Conservation (phyloP, 2,888 invertebrate species). For the Leucania comma region DNA sequence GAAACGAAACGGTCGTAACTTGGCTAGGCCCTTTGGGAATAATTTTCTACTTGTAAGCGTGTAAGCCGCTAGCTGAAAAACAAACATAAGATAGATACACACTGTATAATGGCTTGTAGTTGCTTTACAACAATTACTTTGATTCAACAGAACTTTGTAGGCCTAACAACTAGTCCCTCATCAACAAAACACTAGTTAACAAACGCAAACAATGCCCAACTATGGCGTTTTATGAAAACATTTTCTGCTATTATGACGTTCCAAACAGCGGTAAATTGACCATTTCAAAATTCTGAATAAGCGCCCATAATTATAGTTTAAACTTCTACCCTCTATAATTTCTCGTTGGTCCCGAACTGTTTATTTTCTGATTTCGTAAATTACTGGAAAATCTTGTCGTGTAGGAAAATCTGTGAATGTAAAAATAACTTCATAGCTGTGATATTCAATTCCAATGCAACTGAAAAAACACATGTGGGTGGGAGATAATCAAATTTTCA, state of each 20-base stretch:
- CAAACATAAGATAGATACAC: not conserved
- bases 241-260: slow-evolving; percentile 72
- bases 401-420: not conserved
- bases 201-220: slow-evolving; percentile 62
- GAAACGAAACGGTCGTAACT: too few relatives aligned
- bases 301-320: slow-evolving; percentile 72
- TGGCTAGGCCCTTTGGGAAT: too few relatives aligned
- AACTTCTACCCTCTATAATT: slow-evolving; percentile 70
- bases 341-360: slow-evolving; percentile 59
- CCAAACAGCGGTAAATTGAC: slow-evolving; percentile 70
- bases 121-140: slow-evolving; percentile 25
- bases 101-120: not conserved
- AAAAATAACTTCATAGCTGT: not conserved
- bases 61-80: not conserved
- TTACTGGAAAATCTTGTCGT: slow-evolving; percentile 33
- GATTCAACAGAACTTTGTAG: slow-evolving; percentile 19
- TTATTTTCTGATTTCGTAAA: slow-evolving; percentile 55
- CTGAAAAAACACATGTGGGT: too few relatives aligned
- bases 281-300: slow-evolving; percentile 71
- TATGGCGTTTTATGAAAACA: slow-evolving; percentile 66
- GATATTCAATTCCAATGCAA: not conserved
- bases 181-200: slow-evolving; percentile 46
- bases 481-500: too few relatives aligned
- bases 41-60: too few relatives aligned
- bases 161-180: slow-evolving; percentile 24